Percentiles rank a stretch among this genome's conserved stretches.
Evolutionary conservation across 2,797 vertebrate species (phyloP).

Genomic region (Sebastes glaucus): DNA sequence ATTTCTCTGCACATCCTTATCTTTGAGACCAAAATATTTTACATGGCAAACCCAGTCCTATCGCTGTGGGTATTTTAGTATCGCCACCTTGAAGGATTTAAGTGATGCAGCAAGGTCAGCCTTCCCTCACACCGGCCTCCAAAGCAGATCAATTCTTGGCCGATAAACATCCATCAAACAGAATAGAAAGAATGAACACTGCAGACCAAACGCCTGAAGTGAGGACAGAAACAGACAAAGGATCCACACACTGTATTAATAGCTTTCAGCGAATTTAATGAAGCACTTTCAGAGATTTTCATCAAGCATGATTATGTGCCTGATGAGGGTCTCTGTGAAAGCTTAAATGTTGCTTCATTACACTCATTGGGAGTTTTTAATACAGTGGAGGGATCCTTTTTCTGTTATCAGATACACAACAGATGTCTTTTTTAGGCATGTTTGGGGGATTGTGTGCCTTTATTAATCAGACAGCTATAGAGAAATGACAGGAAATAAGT

Average conservation of each 20-base stretch:
- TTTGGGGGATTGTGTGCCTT: not conserved
- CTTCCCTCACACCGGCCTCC: slow-evolving; percentile 6
- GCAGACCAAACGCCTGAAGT: not conserved
- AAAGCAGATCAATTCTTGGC: not conserved
- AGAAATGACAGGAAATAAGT: not conserved
- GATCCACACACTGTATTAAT: not conserved
- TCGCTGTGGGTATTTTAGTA: slow-evolving; percentile 46
- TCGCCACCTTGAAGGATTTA: slow-evolving; percentile 31
- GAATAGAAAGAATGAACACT: not conserved
- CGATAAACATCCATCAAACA: not conserved
- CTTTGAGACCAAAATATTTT: slow-evolving; percentile 12
- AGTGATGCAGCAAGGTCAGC: slow-evolving; percentile 34
- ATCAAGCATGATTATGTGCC: slow-evolving; percentile 7
- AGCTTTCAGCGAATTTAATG: not conserved
- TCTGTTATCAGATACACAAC: not conserved
- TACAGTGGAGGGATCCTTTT: not conserved
- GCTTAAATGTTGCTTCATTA: not conserved
- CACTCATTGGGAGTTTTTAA: not conserved
- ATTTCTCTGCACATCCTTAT: not conserved
- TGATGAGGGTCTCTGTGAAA: not conserved
- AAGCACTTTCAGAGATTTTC: slow-evolving; percentile 3
- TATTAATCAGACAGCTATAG: not conserved
- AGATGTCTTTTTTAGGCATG: not conserved
- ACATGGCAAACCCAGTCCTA: slow-evolving; percentile 28
- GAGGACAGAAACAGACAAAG: not conserved